Evolutionary conservation across 1,140 invertebrate genomes (phyloP).

Genomic region (Pissodes strobi): DNA sequence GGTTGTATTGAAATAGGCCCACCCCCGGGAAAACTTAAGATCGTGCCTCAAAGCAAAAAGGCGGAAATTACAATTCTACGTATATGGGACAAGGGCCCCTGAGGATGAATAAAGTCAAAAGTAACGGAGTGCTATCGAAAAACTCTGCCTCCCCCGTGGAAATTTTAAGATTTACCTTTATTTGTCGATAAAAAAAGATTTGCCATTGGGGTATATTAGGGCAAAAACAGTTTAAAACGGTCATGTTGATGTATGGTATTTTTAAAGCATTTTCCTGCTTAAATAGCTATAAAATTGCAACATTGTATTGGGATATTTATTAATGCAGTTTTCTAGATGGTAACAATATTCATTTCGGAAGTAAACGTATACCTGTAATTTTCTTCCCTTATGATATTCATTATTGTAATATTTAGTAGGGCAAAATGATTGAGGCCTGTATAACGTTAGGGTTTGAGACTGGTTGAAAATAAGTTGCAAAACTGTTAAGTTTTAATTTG

Average conservation of each 20-base stretch:
- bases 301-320: background rate
- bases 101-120: slow-evolving; percentile 53
- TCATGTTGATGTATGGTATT: background rate
- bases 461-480: too few species aligned
- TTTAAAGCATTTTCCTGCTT: too few species aligned
- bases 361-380: too few species aligned
- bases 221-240: slow-evolving; percentile 13
- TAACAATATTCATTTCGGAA: too few species aligned
- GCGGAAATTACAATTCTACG: slow-evolving; percentile 44
- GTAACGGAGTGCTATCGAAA: slow-evolving; percentile 42
- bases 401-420: too few species aligned
- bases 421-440: too few species aligned
- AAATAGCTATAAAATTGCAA: too few species aligned
- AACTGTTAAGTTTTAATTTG: too few species aligned
- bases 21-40: slow-evolving; percentile 45
- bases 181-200: slow-evolving; percentile 33
- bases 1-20: slow-evolving; percentile 49
- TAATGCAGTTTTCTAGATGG: too few species aligned
- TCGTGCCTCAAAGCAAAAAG: slow-evolving; percentile 36
- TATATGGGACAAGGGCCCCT: slow-evolving; percentile 48
- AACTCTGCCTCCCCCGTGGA: slow-evolving; percentile 3
- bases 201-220: slow-evolving; percentile 7
- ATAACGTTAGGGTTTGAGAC: too few species aligned
- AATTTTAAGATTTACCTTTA: slow-evolving; percentile 36
- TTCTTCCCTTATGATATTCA: too few species aligned